Conservation (phyloP, 2,113 vertebrate species). For the Passer domesticus region DNA sequence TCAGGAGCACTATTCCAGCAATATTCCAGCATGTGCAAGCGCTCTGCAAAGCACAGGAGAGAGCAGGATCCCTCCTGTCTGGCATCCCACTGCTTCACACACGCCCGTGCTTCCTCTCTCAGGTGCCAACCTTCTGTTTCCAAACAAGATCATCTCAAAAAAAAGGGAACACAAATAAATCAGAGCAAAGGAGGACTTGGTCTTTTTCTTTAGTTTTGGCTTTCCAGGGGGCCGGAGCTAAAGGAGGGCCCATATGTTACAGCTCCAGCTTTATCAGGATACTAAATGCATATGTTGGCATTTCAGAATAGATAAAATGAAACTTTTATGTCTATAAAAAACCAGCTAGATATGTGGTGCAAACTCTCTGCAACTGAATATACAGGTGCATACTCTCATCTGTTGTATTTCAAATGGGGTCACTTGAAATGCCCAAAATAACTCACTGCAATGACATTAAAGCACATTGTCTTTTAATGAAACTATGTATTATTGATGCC, state of each 20-base stretch:
- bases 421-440: conserved; percentile 5
- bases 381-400: background rate
- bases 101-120: background rate
- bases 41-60: background rate
- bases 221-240: conserved; percentile 16
- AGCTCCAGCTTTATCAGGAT: background rate
- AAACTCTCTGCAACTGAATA: background rate
- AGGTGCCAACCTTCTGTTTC: conserved; percentile 57
- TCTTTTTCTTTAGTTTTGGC: background rate
- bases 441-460: conserved; percentile 17
- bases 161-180: background rate
- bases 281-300: background rate
- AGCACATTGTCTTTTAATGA: conserved; percentile 33
- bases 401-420: background rate
- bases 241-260: conserved; percentile 10
- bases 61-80: background rate
- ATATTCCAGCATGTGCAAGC: background rate
- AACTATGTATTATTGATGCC: conserved; percentile 28
- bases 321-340: background rate
- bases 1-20: background rate
- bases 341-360: background rate
- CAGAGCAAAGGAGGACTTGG: background rate
- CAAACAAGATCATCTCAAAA: background rate
- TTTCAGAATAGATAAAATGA: background rate
- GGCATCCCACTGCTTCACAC: conserved; percentile 28